phyloP scores from a whole-genome alignment of 2,888 invertebrate species.

The Euplexia lucipara region DNA sequence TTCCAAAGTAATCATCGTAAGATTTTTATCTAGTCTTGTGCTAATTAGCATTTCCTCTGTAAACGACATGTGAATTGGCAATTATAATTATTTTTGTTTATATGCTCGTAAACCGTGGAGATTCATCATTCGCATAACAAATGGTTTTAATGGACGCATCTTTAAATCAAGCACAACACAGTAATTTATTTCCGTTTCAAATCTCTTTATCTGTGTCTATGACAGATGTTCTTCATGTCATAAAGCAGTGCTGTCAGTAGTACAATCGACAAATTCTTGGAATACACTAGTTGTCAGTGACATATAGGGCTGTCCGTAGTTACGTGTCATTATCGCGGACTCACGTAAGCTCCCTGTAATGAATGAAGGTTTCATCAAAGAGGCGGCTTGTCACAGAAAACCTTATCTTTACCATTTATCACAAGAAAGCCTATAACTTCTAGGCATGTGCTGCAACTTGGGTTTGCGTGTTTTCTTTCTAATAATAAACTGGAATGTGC shows the following conservation, averaged over 20 bases:
- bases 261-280: slow-evolving; percentile 40
- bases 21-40: slow-evolving; percentile 49
- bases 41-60: slow-evolving; percentile 50
- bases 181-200: slow-evolving; percentile 49
- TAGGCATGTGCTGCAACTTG: neutral
- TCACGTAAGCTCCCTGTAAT: slow-evolving; percentile 38
- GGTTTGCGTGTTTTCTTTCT: slow-evolving; percentile 14
- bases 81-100: slow-evolving; percentile 26
- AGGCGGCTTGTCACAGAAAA: slow-evolving; percentile 41
- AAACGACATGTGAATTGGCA: slow-evolving; percentile 17
- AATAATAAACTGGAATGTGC: slow-evolving; percentile 16
- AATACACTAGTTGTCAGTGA: slow-evolving; percentile 20
- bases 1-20: slow-evolving; percentile 28
- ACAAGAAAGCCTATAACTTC: slow-evolving; percentile 34
- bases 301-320: slow-evolving; percentile 37
- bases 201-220: slow-evolving; percentile 43
- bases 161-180: slow-evolving; percentile 29
- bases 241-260: slow-evolving; percentile 40
- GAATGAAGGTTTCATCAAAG: slow-evolving; percentile 41
- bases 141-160: slow-evolving; percentile 11
- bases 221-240: slow-evolving; percentile 48
- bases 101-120: slow-evolving; percentile 6
- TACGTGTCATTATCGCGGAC: slow-evolving; percentile 47
- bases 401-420: slow-evolving; percentile 38
- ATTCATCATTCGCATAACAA: slow-evolving; percentile 30